A percentile compares a stretch with the other conserved stretches of the same genome.
These are phyloP conservation scores for Trichopoda pennipes DNA, from an alignment of 2,888 invertebrate species.

Conservation along the genomic window DNA sequence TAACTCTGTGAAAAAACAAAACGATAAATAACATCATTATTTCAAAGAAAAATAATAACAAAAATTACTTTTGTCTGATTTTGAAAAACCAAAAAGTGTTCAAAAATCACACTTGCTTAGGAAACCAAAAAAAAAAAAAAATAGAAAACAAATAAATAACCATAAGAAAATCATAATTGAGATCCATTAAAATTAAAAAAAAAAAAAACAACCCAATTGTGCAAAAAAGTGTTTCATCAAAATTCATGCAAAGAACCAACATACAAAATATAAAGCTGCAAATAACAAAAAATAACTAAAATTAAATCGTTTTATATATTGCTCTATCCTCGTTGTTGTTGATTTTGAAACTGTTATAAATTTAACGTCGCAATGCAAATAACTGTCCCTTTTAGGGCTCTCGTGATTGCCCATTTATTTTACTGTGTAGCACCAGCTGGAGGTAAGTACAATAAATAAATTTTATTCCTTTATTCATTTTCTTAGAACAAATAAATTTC, in stretches of 20 bases:
- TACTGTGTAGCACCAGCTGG: slow-evolving; percentile 80
- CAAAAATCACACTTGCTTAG: slow-evolving; percentile 43
- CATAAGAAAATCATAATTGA: slow-evolving; percentile 27
- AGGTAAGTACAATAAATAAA: slow-evolving; percentile 76
- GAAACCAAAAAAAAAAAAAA: slow-evolving; percentile 13
- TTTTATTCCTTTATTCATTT: slow-evolving; percentile 29
- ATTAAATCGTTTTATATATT: slow-evolving; percentile 48
- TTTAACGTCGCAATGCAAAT: slow-evolving; percentile 79
- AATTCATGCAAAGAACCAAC: slow-evolving; percentile 40
- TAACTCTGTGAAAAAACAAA: not conserved
- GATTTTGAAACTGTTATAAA: slow-evolving; percentile 59
- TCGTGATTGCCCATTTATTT: slow-evolving; percentile 80
- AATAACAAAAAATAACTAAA: slow-evolving; percentile 21
- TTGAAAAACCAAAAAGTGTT: slow-evolving; percentile 67
- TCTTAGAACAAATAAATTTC: slow-evolving; percentile 36
- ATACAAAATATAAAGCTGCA: not conserved
- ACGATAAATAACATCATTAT: slow-evolving; percentile 9
- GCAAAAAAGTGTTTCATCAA: slow-evolving; percentile 59
- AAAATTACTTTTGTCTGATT: slow-evolving; percentile 42
- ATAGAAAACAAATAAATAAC: slow-evolving; percentile 13
- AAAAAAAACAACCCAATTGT: slow-evolving; percentile 37
- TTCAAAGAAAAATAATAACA: slow-evolving; percentile 16
- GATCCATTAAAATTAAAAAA: slow-evolving; percentile 31
- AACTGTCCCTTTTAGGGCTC: slow-evolving; percentile 78
- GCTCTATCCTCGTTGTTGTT: slow-evolving; percentile 39